Evolutionary conservation across 2,113 vertebrate species (phyloP).

Genomic region (Anguilla japonica): DNA sequence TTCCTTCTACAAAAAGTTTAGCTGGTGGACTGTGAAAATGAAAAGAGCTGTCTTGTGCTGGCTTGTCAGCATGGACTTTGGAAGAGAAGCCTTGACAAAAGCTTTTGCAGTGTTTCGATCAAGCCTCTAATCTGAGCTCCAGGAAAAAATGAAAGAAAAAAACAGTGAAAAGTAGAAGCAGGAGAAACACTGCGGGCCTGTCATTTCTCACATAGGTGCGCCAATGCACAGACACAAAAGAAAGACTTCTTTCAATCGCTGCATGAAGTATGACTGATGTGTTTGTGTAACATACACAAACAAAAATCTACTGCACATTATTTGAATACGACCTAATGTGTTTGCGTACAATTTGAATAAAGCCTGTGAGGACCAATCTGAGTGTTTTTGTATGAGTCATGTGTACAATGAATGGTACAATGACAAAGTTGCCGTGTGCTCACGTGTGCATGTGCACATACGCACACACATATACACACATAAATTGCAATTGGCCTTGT

Average conservation of each 20-base stretch:
- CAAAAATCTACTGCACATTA: neutral
- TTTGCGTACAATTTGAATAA: neutral
- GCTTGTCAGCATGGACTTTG: too few species aligned
- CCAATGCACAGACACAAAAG: neutral
- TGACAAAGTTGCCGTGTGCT: neutral
- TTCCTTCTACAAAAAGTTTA: too few species aligned
- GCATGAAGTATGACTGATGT: neutral
- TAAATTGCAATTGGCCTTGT: neutral
- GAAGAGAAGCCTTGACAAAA: too few species aligned
- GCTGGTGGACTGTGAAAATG: too few species aligned
- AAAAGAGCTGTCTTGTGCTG: too few species aligned
- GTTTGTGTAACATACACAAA: neutral
- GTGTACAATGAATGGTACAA: neutral
- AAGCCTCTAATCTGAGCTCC: too few species aligned
- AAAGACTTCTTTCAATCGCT: neutral
- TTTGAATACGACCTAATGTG: neutral
- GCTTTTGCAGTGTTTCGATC: too few species aligned
- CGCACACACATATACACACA: slow-evolving; percentile 3
- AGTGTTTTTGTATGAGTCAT: neutral
- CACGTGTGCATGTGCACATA: neutral
- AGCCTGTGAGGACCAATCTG: neutral
- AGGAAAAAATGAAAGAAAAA: neutral
- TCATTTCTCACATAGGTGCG: neutral
- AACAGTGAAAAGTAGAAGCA: neutral
- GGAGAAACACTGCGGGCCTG: neutral